Conservation (phyloP, 2,113 vertebrate species). For the Nannobrachium achirus region DNA sequence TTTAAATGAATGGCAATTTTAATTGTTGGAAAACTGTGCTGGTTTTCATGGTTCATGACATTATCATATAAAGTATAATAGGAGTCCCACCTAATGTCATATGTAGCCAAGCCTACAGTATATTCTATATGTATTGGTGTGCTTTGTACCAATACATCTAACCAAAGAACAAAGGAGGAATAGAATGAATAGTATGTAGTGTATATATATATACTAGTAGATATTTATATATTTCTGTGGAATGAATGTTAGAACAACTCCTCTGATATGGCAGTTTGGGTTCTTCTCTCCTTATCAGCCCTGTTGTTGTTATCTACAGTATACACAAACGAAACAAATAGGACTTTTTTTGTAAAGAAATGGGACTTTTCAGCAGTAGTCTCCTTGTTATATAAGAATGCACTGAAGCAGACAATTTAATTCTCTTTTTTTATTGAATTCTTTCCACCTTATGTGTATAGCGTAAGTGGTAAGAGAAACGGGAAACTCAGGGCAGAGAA, state of each 20-base stretch:
- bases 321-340: too few relatives aligned
- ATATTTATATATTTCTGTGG: background rate
- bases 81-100: too few relatives aligned
- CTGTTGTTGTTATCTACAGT: conserved; percentile 5
- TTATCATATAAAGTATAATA: too few relatives aligned
- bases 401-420: conserved; percentile 14
- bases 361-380: background rate
- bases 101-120: too few relatives aligned
- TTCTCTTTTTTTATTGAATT: conserved; percentile 1
- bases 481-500: too few relatives aligned
- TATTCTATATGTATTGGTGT: too few relatives aligned
- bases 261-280: conserved; percentile 1
- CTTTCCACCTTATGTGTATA: too few relatives aligned
- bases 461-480: too few relatives aligned
- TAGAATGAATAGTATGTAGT: background rate
- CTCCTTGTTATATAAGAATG: background rate
- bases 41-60: too few relatives aligned
- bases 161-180: background rate
- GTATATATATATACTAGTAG: background rate
- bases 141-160: too few relatives aligned
- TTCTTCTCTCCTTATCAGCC: background rate
- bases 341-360: background rate
- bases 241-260: background rate
- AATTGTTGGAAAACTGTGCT: too few relatives aligned
- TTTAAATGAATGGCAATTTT: too few relatives aligned